Evolutionary conservation across 2,888 invertebrate genomes (phyloP).

Genomic region (Calliopum simillimum): DNA sequence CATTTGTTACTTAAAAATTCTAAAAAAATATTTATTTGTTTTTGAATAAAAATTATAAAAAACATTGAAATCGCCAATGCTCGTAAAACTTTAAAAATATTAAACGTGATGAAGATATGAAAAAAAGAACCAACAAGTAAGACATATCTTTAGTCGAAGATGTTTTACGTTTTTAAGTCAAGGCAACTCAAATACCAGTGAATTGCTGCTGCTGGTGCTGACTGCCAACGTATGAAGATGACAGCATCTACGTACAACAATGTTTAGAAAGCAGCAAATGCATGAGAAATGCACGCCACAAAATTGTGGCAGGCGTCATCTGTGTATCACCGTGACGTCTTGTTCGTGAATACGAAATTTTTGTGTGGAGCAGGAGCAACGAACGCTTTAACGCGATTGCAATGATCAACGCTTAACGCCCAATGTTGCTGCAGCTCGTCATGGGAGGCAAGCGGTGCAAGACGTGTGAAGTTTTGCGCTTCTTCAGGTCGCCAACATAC

Average conservation of each 20-base stretch:
- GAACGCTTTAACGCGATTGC: constrained; percentile 13
- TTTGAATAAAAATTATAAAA: neutral
- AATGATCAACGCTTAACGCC: constrained; percentile 4
- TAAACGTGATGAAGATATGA: neutral
- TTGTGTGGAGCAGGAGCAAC: too few relatives aligned
- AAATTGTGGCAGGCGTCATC: neutral
- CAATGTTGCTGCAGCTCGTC: neutral
- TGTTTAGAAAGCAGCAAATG: too few relatives aligned
- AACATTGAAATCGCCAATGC: neutral
- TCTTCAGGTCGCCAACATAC: neutral
- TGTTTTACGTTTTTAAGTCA: neutral
- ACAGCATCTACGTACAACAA: too few relatives aligned
- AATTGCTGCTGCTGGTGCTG: constrained; percentile 3
- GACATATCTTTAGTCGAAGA: neutral
- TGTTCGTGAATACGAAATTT: constrained; percentile 1
- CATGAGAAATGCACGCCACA: too few relatives aligned
- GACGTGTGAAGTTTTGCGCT: neutral
- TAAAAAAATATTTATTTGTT: too few relatives aligned
- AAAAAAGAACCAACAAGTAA: neutral
- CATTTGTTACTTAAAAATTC: too few relatives aligned
- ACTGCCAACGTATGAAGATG: neutral
- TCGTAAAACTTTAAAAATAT: neutral
- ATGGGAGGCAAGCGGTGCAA: neutral
- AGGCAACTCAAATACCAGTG: constrained; percentile 6
- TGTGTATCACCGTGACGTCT: constrained; percentile 9